A percentile compares a stretch with the other conserved stretches of the same genome.
These are phyloP conservation scores for Cynocephalus volans DNA, from an alignment of 2,113 vertebrate genomes.

Conservation along the genomic window DNA sequence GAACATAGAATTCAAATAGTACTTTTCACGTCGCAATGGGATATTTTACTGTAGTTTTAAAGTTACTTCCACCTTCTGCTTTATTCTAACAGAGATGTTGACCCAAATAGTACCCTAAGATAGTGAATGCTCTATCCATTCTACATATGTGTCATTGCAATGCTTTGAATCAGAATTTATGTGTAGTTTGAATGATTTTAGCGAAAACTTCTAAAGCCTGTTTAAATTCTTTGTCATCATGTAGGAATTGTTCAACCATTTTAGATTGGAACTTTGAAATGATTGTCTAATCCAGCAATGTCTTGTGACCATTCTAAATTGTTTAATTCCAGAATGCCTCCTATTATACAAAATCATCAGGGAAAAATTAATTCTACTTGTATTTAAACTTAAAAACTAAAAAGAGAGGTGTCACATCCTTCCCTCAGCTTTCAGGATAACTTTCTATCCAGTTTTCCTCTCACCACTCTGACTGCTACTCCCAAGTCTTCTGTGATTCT, in stretches of 20 bases:
- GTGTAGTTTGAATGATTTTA: not conserved
- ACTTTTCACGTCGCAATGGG: conserved; percentile 40
- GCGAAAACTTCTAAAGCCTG: not conserved
- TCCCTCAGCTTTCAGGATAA: not conserved
- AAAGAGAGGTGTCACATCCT: not conserved
- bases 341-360: not conserved
- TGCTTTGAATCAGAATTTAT: not conserved
- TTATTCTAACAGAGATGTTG: not conserved
- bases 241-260: not conserved
- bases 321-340: not conserved
- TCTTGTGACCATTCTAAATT: not conserved
- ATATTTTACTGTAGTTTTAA: conserved; percentile 49
- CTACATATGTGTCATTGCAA: no score
- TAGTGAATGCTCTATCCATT: not conserved
- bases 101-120: not conserved
- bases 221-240: not conserved
- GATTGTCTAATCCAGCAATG: conserved; percentile 16
- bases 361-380: not conserved
- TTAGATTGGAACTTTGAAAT: conserved; percentile 19
- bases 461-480: not conserved
- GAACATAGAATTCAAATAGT: conserved; percentile 49
- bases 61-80: conserved; percentile 47
- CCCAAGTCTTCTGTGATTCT: not conserved
- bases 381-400: conserved; percentile 9
- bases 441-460: not conserved